Evolutionary conservation across 2,113 vertebrate species (phyloP).

Genomic region (Ictidomys tridecemlineatus): DNA sequence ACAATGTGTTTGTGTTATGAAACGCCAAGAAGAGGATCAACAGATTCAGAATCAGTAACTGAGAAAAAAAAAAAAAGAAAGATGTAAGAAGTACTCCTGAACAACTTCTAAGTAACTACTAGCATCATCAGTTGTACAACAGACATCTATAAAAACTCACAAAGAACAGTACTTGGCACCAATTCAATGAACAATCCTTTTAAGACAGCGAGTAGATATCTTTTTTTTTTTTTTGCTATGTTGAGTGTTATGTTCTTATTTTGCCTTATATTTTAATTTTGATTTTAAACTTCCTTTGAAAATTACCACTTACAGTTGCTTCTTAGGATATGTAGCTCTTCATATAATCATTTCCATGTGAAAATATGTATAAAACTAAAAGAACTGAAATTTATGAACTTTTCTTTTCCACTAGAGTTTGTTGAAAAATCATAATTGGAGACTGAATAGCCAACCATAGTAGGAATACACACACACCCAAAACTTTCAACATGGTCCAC

Average conservation of each 20-base stretch:
- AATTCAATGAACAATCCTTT: background rate
- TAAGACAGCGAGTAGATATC: background rate
- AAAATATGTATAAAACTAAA: conserved; percentile 19
- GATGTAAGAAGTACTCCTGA: background rate
- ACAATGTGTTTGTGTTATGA: background rate
- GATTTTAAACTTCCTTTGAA: conserved; percentile 46
- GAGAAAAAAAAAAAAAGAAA: conserved; percentile 17
- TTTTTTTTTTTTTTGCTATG: background rate
- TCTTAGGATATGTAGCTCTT: conserved; percentile 10
- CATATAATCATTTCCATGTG: conserved; percentile 22
- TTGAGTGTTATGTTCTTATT: background rate
- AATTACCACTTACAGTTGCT: conserved; percentile 4
- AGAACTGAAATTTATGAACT: conserved; percentile 42
- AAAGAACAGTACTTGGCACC: background rate
- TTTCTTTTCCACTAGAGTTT: conserved; percentile 46
- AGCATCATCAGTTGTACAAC: background rate
- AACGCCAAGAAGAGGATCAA: background rate
- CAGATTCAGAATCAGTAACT: background rate
- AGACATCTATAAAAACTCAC: background rate
- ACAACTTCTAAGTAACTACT: background rate
- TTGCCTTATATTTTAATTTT: conserved; percentile 22
- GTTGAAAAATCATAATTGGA: conserved; percentile 59
- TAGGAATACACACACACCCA: background rate
- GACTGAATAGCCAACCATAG: background rate
- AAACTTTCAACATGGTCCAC: background rate